A percentile compares a stretch with the other conserved stretches of the same genome.
These are phyloP conservation scores for Polydrusus cervinus DNA, from an alignment of 2,888 invertebrate species.

Conservation along the genomic window DNA sequence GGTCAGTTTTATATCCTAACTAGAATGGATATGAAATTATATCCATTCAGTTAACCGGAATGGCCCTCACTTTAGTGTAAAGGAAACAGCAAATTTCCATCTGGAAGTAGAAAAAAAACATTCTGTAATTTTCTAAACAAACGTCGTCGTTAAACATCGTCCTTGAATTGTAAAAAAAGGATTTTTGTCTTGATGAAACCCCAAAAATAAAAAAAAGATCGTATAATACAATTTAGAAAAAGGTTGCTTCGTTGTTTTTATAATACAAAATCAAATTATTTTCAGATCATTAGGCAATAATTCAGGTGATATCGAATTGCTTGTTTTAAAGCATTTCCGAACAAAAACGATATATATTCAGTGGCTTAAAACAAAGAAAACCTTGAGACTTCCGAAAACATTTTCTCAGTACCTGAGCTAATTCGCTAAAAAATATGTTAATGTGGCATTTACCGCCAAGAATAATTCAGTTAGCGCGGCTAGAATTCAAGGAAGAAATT, in stretches of 20 bases:
- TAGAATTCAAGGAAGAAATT: slow-evolving; percentile 41
- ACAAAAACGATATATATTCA: slow-evolving; percentile 26
- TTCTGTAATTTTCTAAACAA: too few relatives aligned
- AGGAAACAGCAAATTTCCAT: too few relatives aligned
- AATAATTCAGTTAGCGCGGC: slow-evolving; percentile 33
- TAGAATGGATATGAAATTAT: too few relatives aligned
- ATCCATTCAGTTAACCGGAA: too few relatives aligned
- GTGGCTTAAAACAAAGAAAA: slow-evolving; percentile 59
- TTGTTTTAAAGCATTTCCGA: slow-evolving; percentile 21
- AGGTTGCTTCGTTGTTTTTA: slow-evolving; percentile 11
- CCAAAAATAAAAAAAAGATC: not conserved
- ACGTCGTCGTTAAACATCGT: too few relatives aligned
- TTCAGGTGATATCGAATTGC: slow-evolving; percentile 28
- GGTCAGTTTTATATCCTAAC: too few relatives aligned
- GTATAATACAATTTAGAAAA: slow-evolving; percentile 9
- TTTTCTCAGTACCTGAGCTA: slow-evolving; percentile 61
- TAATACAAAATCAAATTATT: slow-evolving; percentile 24
- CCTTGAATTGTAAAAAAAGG: not conserved
- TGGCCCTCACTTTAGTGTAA: too few relatives aligned
- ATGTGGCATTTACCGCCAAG: slow-evolving; percentile 49
- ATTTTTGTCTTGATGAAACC: not conserved
- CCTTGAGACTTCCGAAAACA: slow-evolving; percentile 62
- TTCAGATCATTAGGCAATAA: slow-evolving; percentile 36
- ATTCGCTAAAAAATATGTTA: slow-evolving; percentile 64
- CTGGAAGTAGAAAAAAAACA: too few relatives aligned